Conservation (phyloP, 92 coral and sea anemone genomes). For the Parazoanthus atlanticus region DNA sequence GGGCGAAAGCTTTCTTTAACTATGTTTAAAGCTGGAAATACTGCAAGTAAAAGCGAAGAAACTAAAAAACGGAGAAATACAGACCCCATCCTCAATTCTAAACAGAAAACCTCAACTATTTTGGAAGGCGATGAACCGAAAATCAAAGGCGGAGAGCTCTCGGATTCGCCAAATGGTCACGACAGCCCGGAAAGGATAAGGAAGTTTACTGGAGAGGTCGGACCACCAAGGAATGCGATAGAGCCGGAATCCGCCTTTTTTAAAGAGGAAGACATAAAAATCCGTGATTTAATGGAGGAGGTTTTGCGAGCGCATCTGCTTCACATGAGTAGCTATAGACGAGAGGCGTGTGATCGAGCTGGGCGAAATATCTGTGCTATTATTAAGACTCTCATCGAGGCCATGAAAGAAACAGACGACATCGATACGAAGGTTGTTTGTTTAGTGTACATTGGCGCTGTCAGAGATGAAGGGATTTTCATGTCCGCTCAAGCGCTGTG, state of each 20-base stretch:
- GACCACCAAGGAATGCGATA: slow-evolving; percentile 25
- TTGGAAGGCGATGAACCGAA: slow-evolving; percentile 35
- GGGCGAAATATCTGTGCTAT: slow-evolving; percentile 75
- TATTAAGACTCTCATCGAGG: slow-evolving; percentile 70
- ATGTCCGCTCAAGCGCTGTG: slow-evolving; percentile 80
- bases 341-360: slow-evolving; percentile 82
- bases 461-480: slow-evolving; percentile 77
- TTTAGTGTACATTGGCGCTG: slow-evolving; percentile 74
- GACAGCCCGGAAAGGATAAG: slow-evolving; percentile 20
- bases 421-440: slow-evolving; percentile 71
- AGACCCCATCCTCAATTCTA: slow-evolving; percentile 58
- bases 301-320: slow-evolving; percentile 78
- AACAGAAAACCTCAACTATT: slow-evolving; percentile 34
- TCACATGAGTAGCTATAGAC: slow-evolving; percentile 68
- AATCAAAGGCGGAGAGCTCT: not conserved
- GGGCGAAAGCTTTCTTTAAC: slow-evolving; percentile 74
- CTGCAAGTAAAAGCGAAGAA: slow-evolving; percentile 51
- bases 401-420: slow-evolving; percentile 75
- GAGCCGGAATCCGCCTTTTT: slow-evolving; percentile 66
- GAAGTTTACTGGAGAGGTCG: slow-evolving; percentile 14
- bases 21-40: slow-evolving; percentile 62
- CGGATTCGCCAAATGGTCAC: not conserved
- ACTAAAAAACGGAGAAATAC: slow-evolving; percentile 77
- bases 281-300: slow-evolving; percentile 71
- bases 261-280: slow-evolving; percentile 83